Conservation (phyloP, 2,797 vertebrate genomes). For the Sardinella longiceps region DNA sequence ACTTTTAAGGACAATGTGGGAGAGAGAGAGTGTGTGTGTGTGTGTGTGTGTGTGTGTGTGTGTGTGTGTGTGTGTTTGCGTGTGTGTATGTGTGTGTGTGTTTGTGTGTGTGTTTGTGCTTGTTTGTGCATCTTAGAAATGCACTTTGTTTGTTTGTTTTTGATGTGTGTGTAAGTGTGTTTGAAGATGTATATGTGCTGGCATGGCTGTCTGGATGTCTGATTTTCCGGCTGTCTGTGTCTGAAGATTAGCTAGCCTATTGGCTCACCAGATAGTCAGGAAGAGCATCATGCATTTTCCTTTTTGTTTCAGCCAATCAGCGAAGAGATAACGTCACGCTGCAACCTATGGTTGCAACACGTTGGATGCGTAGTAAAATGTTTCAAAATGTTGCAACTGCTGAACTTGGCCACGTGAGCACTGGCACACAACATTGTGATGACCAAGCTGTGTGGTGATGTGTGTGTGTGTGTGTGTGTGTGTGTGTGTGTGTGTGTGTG, state of each 20-base stretch:
- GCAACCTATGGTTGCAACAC: too few species aligned
- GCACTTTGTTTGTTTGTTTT: neutral
- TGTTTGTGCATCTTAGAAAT: too few species aligned
- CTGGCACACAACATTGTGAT: too few species aligned
- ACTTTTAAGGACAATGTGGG: neutral
- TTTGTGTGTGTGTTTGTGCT: neutral
- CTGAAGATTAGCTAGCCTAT: neutral
- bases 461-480: too few species aligned
- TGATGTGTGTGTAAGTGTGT: neutral
- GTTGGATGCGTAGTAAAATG: conserved; percentile 42
- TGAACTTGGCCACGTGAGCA: too few species aligned
- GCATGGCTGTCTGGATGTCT: conserved; percentile 1
- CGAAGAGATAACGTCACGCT: too few species aligned
- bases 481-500: too few species aligned
- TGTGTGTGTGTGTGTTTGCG: neutral
- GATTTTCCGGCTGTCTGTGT: conserved; percentile 47
- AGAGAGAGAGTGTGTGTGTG: neutral
- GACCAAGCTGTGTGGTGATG: too few species aligned
- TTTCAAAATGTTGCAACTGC: too few species aligned
- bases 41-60: neutral
- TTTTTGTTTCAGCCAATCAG: too few species aligned
- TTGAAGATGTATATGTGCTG: neutral
- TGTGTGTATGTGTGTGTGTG: neutral
- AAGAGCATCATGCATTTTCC: neutral
- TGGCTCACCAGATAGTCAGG: neutral